A percentile compares a stretch with the other conserved stretches of the same genome.
Conservation (phyloP, 2,113 vertebrate species). For the Elaphurus davidianus region DNA sequence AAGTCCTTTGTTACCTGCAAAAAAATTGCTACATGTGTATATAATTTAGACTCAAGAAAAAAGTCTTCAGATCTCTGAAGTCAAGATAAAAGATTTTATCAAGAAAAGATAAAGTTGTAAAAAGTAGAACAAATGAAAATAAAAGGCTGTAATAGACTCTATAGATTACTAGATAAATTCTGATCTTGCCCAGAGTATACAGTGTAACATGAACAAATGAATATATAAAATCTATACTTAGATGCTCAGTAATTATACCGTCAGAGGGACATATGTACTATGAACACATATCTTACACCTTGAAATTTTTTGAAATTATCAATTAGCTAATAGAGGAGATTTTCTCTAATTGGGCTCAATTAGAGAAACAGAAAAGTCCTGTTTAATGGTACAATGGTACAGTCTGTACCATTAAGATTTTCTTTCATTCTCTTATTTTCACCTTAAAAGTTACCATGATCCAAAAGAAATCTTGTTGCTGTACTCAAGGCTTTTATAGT, state of each 20-base stretch:
- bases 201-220: slow-evolving; percentile 37
- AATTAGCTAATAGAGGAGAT: slow-evolving; percentile 49
- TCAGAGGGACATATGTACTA: slow-evolving; percentile 9
- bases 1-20: slow-evolving; percentile 17
- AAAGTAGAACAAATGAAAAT: slow-evolving; percentile 39
- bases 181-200: slow-evolving; percentile 17
- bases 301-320: slow-evolving; percentile 46
- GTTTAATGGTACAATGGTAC: not conserved
- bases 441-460: not conserved
- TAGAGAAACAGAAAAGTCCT: not conserved
- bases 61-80: slow-evolving; percentile 23
- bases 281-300: slow-evolving; percentile 4
- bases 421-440: slow-evolving; percentile 54
- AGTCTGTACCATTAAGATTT: slow-evolving; percentile 45
- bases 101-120: not conserved
- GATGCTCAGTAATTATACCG: slow-evolving; percentile 19
- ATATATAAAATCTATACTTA: slow-evolving; percentile 51
- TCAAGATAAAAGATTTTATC: slow-evolving; percentile 34
- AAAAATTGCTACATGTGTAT: not conserved
- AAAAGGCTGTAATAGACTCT: not conserved
- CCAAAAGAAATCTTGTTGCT: slow-evolving; percentile 49
- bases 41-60: not conserved
- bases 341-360: slow-evolving; percentile 29
- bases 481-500: slow-evolving; percentile 36
- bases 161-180: not conserved